These are phyloP conservation scores for Parasteatoda tepidariorum DNA, from an alignment of 1,140 invertebrate species.

Conservation along the genomic window DNA sequence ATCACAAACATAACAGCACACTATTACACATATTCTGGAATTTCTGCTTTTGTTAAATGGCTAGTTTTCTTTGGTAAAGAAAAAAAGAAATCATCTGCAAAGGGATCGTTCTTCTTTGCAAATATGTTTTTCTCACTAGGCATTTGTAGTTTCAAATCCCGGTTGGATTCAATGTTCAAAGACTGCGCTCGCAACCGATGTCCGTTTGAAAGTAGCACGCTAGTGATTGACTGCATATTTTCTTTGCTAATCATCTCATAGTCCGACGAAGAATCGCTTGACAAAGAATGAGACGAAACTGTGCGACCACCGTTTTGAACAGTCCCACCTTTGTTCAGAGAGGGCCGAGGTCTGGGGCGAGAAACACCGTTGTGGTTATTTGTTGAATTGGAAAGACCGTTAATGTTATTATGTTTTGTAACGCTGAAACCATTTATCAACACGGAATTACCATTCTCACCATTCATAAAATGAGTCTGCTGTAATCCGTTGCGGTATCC, in stretches of 20 bases:
- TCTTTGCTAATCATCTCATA: slow-evolving; percentile 43
- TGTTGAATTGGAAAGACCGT: slow-evolving; percentile 6
- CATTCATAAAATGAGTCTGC: not conserved
- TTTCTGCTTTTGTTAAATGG: slow-evolving; percentile 42
- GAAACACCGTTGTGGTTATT: slow-evolving; percentile 30
- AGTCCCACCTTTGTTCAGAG: slow-evolving; percentile 20
- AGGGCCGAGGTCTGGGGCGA: slow-evolving; percentile 32
- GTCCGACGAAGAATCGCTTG: slow-evolving; percentile 42
- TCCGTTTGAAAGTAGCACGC: slow-evolving; percentile 37
- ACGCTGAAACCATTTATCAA: slow-evolving; percentile 4
- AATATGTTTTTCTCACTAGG: slow-evolving; percentile 56
- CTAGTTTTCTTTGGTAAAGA: slow-evolving; percentile 54
- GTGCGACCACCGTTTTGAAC: slow-evolving; percentile 29
- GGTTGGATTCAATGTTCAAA: slow-evolving; percentile 18
- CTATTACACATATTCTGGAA: slow-evolving; percentile 50
- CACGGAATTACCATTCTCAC: slow-evolving; percentile 8
- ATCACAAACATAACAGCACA: slow-evolving; percentile 4
- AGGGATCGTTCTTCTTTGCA: slow-evolving; percentile 60
- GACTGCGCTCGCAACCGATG: slow-evolving; percentile 37
- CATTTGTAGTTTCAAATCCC: slow-evolving; percentile 10
- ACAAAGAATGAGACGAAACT: slow-evolving; percentile 24
- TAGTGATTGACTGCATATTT: slow-evolving; percentile 49
- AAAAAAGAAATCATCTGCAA: slow-evolving; percentile 61
- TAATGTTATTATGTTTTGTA: slow-evolving; percentile 21
- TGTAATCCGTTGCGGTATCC: slow-evolving; percentile 7